These are phyloP conservation scores for Enteromius paludinosus DNA, from an alignment of 2,797 vertebrate species.

Conservation along the genomic window DNA sequence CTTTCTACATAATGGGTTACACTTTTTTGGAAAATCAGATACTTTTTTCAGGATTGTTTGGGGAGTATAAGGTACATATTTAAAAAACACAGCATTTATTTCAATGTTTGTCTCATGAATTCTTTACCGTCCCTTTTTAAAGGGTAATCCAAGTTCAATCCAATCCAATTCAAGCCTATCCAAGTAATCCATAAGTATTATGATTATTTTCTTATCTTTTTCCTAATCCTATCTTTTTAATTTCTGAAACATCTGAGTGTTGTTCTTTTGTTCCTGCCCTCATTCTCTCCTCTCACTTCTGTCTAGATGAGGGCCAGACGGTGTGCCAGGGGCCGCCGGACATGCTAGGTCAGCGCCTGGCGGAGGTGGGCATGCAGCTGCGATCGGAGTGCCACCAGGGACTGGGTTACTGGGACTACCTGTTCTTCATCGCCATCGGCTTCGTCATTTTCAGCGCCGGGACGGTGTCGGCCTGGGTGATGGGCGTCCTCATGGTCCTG, in stretches of 20 bases:
- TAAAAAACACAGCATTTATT: background rate
- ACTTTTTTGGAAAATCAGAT: background rate
- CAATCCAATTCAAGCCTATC: no score
- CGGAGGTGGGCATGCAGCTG: slow-evolving; percentile 85
- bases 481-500: slow-evolving; percentile 87
- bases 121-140: no score
- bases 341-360: slow-evolving; percentile 79
- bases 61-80: background rate
- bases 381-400: slow-evolving; percentile 87
- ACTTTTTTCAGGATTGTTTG: background rate
- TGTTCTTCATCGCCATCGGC: slow-evolving; percentile 91
- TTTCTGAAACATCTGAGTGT: background rate
- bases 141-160: no score
- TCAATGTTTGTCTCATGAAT: no score
- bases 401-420: slow-evolving; percentile 87
- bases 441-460: slow-evolving; percentile 93
- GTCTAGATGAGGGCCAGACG: slow-evolving; percentile 79
- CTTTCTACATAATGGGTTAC: no score
- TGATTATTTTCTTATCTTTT: background rate
- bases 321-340: slow-evolving; percentile 79
- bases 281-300: slow-evolving; percentile 35
- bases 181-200: background rate
- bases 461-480: slow-evolving; percentile 89
- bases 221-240: no score
- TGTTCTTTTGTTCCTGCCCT: background rate